Percentiles rank a stretch among this genome's conserved stretches.
phyloP scores from a whole-genome alignment of 2,797 vertebrate genomes.

The Microctenopoma stevenorrisi region DNA sequence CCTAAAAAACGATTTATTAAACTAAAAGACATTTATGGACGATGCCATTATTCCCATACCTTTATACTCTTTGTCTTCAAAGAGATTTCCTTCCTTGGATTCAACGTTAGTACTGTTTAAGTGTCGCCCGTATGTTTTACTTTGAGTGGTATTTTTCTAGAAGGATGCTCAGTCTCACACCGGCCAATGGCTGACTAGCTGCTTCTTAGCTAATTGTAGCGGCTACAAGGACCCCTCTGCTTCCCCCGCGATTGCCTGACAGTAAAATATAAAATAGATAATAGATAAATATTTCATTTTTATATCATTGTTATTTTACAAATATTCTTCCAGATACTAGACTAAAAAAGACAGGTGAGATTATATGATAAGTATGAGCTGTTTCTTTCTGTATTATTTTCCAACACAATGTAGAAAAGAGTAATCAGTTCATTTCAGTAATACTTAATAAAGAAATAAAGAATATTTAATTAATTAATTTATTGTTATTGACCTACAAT shows the following conservation, averaged over 20 bases:
- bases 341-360: too few species aligned
- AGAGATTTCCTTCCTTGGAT: constrained; percentile 62
- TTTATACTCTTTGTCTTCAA: constrained; percentile 83
- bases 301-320: too few species aligned
- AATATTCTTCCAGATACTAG: too few species aligned
- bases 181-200: constrained; percentile 55
- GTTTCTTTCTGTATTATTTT: too few species aligned
- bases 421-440: too few species aligned
- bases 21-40: not conserved
- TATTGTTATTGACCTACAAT: not conserved
- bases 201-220: constrained; percentile 56
- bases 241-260: constrained; percentile 59
- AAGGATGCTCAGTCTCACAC: constrained; percentile 70
- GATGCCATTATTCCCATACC: constrained; percentile 57
- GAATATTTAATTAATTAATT: not conserved
- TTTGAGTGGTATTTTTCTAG: constrained; percentile 64
- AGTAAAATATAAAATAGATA: constrained; percentile 3
- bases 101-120: constrained; percentile 37
- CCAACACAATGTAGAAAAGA: too few species aligned
- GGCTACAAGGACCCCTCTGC: constrained; percentile 71
- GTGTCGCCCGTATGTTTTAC: constrained; percentile 47
- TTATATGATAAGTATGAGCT: too few species aligned
- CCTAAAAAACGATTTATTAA: constrained; percentile 46
- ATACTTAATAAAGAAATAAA: not conserved
- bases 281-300: too few species aligned